phyloP scores from a whole-genome alignment of 2,888 invertebrate species.

The Hypomecis atomaria region DNA sequence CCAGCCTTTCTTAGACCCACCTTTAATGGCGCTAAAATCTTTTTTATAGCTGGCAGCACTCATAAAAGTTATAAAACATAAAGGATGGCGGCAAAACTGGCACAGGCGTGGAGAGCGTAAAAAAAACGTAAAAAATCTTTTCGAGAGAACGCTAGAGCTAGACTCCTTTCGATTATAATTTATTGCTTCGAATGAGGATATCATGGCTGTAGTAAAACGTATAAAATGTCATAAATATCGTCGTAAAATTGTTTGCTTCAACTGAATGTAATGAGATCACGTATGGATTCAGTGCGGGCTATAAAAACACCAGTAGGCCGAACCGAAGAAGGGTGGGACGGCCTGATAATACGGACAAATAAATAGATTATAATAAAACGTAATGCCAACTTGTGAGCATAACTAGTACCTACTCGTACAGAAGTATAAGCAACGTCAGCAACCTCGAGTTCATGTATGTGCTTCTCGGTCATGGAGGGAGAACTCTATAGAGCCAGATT shows the following conservation, averaged over 20 bases:
- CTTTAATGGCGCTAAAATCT: conserved; percentile 54
- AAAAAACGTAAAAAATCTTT: conserved; percentile 72
- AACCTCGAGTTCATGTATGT: no score
- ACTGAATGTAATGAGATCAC: conserved; percentile 69
- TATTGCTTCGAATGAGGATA: conserved; percentile 67
- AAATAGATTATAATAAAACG: conserved; percentile 16
- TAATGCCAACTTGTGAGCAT: not conserved
- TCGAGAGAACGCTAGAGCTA: conserved; percentile 69
- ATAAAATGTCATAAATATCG: conserved; percentile 74
- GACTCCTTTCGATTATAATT: conserved; percentile 80
- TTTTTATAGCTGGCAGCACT: conserved; percentile 77
- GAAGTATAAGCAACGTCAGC: no score
- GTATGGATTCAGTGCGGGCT: conserved; percentile 50
- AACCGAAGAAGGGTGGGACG: conserved; percentile 43
- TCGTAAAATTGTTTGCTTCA: conserved; percentile 75
- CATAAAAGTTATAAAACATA: conserved; percentile 76
- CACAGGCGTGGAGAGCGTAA: conserved; percentile 52
- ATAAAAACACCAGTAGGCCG: conserved; percentile 43
- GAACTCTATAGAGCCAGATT: no score
- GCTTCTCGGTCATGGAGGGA: no score
- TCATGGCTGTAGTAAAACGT: conserved; percentile 46
- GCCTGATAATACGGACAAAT: conserved; percentile 21
- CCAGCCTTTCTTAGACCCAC: conserved; percentile 3
- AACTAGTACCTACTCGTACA: no score
- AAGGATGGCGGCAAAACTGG: conserved; percentile 74